phyloP scores from a whole-genome alignment of 1,140 invertebrate species.

The Brachionus plicatilis region DNA sequence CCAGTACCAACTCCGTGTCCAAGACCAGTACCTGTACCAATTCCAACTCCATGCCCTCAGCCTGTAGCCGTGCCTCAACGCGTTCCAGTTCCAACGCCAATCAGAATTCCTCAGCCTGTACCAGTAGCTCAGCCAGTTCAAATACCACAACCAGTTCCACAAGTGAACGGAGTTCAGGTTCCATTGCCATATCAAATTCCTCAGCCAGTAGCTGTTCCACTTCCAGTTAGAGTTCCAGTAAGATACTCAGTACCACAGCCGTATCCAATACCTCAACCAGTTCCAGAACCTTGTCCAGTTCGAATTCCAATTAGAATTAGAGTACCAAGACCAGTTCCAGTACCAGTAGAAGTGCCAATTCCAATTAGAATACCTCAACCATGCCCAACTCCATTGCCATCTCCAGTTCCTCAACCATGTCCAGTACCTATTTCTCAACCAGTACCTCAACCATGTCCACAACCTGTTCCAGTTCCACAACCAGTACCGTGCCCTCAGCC shows the following conservation, averaged over 20 bases:
- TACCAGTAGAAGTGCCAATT: not conserved
- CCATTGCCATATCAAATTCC: not conserved
- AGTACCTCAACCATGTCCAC: not conserved
- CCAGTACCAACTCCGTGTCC: not conserved
- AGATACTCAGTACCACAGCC: not conserved
- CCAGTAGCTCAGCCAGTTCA: not conserved
- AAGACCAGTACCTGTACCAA: not conserved
- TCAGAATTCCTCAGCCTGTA: not conserved
- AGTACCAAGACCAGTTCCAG: conserved; percentile 19
- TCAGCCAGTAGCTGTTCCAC: not conserved
- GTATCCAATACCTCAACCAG: not conserved
- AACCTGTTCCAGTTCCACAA: not conserved
- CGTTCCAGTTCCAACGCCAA: not conserved
- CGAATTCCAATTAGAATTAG: not conserved
- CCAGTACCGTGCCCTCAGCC: not conserved
- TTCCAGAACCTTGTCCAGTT: not conserved
- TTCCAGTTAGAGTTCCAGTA: not conserved
- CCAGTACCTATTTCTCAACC: not conserved
- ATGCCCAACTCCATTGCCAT: not conserved
- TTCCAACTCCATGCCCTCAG: not conserved
- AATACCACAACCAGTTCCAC: not conserved
- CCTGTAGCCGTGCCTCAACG: not conserved
- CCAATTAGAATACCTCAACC: not conserved
- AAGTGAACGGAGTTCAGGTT: not conserved
- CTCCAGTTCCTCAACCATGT: not conserved